A percentile compares a stretch with the other conserved stretches of the same genome.
phyloP scores from a whole-genome alignment of 2,888 invertebrate genomes.

The Chymomyza amoena region DNA sequence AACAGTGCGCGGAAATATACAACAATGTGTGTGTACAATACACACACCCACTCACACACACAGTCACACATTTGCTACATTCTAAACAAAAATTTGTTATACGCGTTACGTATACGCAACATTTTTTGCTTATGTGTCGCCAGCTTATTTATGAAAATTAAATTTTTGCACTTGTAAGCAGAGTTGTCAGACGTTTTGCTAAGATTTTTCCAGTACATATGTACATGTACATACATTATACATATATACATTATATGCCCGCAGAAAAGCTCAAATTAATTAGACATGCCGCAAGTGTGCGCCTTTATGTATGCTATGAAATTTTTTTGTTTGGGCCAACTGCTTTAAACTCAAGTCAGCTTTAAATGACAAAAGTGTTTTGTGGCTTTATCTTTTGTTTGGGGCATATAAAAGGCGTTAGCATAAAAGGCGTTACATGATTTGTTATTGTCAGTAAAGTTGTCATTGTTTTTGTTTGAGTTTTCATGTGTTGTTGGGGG shows the following conservation, averaged over 20 bases:
- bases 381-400: not conserved
- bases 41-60: not conserved
- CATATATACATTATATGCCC: not conserved
- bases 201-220: not conserved
- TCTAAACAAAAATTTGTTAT: not conserved
- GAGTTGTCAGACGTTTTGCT: not conserved
- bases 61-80: not conserved
- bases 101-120: slow-evolving; percentile 24
- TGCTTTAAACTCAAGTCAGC: not conserved
- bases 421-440: not conserved
- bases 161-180: slow-evolving; percentile 6
- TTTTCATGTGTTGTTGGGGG: not conserved
- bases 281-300: not conserved
- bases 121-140: slow-evolving; percentile 12
- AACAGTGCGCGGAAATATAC: not conserved
- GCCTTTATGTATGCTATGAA: not conserved
- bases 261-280: not conserved
- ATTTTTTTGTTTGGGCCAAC: not conserved
- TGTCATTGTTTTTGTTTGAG: not conserved
- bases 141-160: slow-evolving; percentile 28
- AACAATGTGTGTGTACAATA: not conserved
- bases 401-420: slow-evolving; percentile 21
- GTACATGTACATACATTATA: not conserved
- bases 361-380: not conserved
- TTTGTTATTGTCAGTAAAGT: not conserved